Evolutionary conservation across 2,888 invertebrate species (phyloP).

Genomic region (Nomada goodeniana): DNA sequence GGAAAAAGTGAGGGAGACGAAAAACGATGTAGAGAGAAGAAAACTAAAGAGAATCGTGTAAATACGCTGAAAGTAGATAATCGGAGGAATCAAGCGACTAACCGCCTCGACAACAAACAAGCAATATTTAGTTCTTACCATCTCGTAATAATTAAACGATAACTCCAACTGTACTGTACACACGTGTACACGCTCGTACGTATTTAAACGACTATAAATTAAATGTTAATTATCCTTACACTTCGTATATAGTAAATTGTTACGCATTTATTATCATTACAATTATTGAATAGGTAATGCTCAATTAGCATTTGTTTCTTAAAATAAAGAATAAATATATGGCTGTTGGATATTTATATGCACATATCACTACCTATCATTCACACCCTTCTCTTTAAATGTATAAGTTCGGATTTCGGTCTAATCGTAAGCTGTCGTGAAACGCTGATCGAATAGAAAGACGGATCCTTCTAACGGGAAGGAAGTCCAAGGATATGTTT

Average conservation of each 20-base stretch:
- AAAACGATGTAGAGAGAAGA: slow-evolving; percentile 27
- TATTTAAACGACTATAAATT: slow-evolving; percentile 84
- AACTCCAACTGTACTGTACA: slow-evolving; percentile 80
- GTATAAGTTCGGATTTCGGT: not conserved
- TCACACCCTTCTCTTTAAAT: slow-evolving; percentile 15
- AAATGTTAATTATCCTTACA: slow-evolving; percentile 84
- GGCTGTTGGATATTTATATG: slow-evolving; percentile 84
- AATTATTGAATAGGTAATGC: slow-evolving; percentile 84
- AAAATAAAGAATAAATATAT: slow-evolving; percentile 84
- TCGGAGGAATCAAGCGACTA: slow-evolving; percentile 75
- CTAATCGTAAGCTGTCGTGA: not conserved
- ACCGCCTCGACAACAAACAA: slow-evolving; percentile 80
- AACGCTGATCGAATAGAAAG: slow-evolving; percentile 29
- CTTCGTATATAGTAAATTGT: slow-evolving; percentile 83
- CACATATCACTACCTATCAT: slow-evolving; percentile 69
- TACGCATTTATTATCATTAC: slow-evolving; percentile 84
- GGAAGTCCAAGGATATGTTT: slow-evolving; percentile 60
- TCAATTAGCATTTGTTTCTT: slow-evolving; percentile 85
- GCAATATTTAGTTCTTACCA: slow-evolving; percentile 84
- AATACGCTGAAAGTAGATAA: slow-evolving; percentile 79
- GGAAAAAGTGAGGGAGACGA: slow-evolving; percentile 22
- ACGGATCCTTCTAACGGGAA: slow-evolving; percentile 45
- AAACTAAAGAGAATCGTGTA: slow-evolving; percentile 70
- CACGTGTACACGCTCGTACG: slow-evolving; percentile 81
- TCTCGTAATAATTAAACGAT: slow-evolving; percentile 77